phyloP scores from a whole-genome alignment of 2,113 vertebrate species.

The Neotoma lepida region DNA sequence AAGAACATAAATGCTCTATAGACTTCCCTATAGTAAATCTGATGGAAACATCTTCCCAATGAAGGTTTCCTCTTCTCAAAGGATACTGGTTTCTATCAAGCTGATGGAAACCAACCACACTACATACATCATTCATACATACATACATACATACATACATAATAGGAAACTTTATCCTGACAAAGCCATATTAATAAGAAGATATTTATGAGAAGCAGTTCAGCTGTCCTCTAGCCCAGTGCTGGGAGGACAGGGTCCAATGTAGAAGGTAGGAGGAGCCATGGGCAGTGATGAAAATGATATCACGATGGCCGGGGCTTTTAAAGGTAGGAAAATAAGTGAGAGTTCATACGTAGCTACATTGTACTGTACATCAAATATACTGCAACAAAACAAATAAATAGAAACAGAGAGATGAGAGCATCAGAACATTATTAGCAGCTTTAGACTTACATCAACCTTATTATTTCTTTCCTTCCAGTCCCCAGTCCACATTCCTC shows the following conservation, averaged over 20 bases:
- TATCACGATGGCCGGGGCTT: background rate
- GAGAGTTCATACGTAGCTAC: background rate
- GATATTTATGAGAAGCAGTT: background rate
- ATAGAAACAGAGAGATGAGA: background rate
- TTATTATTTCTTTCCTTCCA: background rate
- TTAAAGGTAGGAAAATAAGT: constrained; percentile 4
- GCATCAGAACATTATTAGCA: constrained; percentile 11
- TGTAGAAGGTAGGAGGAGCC: background rate
- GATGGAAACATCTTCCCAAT: background rate
- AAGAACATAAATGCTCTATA: background rate
- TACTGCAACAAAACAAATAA: constrained; percentile 12
- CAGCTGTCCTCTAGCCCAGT: background rate
- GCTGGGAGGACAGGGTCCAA: background rate
- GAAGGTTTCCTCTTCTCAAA: background rate
- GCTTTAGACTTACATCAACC: background rate
- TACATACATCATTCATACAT: background rate
- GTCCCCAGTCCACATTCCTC: background rate
- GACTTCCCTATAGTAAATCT: background rate
- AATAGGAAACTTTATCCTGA: background rate
- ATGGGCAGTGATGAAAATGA: background rate
- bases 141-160: background rate
- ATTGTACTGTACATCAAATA: background rate
- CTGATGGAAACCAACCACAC: background rate
- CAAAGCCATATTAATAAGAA: background rate
- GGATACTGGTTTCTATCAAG: background rate